Conservation (phyloP, 1,140 invertebrate species). For the Drosophila guanche region DNA sequence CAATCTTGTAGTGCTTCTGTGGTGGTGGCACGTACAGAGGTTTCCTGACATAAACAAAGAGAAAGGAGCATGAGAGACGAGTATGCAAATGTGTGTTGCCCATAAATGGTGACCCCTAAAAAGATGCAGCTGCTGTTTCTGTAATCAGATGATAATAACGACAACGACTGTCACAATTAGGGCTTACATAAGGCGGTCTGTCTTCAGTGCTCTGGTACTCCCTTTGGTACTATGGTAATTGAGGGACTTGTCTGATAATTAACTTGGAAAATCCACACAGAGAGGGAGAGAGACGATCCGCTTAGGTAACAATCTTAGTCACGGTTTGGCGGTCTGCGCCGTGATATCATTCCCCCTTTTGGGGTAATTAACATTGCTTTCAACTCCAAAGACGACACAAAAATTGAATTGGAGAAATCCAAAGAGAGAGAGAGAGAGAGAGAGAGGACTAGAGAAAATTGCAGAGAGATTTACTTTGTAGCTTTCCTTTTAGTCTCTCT, state of each 20-base stretch:
- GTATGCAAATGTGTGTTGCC: conserved; percentile 32
- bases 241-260: conserved; percentile 56
- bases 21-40: conserved; percentile 88
- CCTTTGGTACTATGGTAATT: conserved; percentile 76
- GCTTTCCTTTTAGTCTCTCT: conserved; percentile 20
- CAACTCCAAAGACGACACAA: conserved; percentile 33
- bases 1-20: conserved; percentile 95
- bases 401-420: conserved; percentile 17
- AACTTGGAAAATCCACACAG: conserved; percentile 53
- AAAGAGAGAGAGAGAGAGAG: conserved; percentile 1
- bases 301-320: conserved; percentile 78
- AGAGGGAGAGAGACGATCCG: conserved; percentile 13
- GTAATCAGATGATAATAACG: conserved; percentile 23
- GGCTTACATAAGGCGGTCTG: conserved; percentile 58
- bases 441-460: conserved; percentile 8
- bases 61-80: conserved; percentile 44
- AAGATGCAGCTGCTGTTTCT: conserved; percentile 7
- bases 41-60: conserved; percentile 79
- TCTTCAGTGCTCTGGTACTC: not conserved
- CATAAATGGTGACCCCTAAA: conserved; percentile 41
- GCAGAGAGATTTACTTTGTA: conserved; percentile 37
- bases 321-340: conserved; percentile 70
- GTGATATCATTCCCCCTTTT: conserved; percentile 57
- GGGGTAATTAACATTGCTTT: conserved; percentile 72
- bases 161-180: conserved; percentile 35